phyloP scores from a whole-genome alignment of 2,797 vertebrate species.

The Pogoniulus pusillus region DNA sequence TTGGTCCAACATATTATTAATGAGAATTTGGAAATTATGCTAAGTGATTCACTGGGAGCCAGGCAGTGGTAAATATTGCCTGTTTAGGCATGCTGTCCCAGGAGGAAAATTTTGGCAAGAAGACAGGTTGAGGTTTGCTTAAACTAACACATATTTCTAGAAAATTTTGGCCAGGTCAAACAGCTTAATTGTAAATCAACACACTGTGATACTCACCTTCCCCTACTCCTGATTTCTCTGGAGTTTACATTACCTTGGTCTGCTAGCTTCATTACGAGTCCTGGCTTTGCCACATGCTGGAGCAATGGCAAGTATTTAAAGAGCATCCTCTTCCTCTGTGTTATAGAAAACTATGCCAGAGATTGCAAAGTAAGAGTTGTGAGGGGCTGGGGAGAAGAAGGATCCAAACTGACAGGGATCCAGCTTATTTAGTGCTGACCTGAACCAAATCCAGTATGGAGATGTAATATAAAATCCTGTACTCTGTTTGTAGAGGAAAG shows the following conservation, averaged over 20 bases:
- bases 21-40: neutral
- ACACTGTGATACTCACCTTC: neutral
- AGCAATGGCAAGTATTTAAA: constrained; percentile 6
- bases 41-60: neutral
- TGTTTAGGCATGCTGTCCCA: neutral
- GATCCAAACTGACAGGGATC: neutral
- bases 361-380: neutral
- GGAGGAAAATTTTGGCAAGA: neutral
- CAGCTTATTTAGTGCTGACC: neutral
- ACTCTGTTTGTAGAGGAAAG: fast-evolving
- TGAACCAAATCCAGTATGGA: neutral
- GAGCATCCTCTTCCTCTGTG: neutral
- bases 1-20: neutral
- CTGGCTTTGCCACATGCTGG: neutral
- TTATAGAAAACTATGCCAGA: neutral
- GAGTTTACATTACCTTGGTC: neutral
- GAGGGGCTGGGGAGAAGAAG: neutral
- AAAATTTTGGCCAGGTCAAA: neutral
- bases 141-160: neutral
- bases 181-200: neutral
- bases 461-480: neutral
- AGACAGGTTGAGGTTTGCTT: neutral
- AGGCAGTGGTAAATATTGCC: neutral
- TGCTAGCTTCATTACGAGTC: neutral
- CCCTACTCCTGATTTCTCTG: neutral